Conservation (phyloP, 2,797 vertebrate genomes). For the Scomberomorus guttatus region DNA sequence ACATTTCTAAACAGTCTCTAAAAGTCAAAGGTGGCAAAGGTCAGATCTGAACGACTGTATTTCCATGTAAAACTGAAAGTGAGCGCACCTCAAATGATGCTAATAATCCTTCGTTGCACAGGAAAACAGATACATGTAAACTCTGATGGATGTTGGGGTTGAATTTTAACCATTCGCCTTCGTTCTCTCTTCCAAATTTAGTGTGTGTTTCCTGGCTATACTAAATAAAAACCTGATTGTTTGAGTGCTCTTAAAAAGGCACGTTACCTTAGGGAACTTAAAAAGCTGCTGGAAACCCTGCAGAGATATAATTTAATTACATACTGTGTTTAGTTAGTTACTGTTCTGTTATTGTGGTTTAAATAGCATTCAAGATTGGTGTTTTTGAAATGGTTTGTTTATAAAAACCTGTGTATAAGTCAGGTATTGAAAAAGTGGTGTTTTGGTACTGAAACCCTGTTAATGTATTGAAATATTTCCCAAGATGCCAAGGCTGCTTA, state of each 20-base stretch:
- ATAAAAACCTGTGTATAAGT: neutral
- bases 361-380: neutral
- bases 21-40: neutral
- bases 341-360: neutral
- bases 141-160: neutral
- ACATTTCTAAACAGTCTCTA: neutral
- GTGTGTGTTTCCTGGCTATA: too few relatives aligned
- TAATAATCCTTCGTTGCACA: neutral
- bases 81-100: neutral
- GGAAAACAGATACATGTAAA: neutral
- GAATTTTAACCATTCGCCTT: too few relatives aligned
- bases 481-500: conserved; percentile 39
- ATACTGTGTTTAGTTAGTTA: neutral
- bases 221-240: too few relatives aligned
- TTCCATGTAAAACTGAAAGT: neutral
- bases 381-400: neutral
- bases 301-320: neutral
- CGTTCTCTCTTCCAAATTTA: too few relatives aligned
- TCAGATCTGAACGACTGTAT: neutral
- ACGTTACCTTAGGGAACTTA: neutral
- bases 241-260: too few relatives aligned
- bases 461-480: conserved; percentile 8
- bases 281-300: neutral
- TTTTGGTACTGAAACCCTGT: conserved; percentile 1
- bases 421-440: neutral